These are phyloP conservation scores for Botia almorhae DNA, from an alignment of 2,797 vertebrate species.

Conservation along the genomic window DNA sequence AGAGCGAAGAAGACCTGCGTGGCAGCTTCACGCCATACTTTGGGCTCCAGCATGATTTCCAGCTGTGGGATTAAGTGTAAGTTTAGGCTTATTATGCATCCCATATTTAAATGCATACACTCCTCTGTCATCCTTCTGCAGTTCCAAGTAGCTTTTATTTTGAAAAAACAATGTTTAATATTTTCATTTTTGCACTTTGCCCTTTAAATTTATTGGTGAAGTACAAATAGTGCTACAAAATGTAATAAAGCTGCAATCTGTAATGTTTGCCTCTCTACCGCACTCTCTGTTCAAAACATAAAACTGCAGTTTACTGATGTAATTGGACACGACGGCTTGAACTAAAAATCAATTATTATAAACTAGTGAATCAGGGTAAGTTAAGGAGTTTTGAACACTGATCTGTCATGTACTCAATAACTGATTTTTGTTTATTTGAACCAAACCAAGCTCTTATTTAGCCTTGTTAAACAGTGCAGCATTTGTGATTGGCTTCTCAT, in stretches of 20 bases:
- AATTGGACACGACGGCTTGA: no score
- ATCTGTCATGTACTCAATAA: no score
- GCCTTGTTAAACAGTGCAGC: neutral
- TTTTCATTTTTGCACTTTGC: no score
- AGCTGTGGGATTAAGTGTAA: slow-evolving; percentile 74
- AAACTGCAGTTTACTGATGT: no score
- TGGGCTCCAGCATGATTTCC: slow-evolving; percentile 96
- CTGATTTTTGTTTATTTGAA: neutral
- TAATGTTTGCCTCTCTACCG: no score
- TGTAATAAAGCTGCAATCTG: no score
- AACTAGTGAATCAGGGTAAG: neutral
- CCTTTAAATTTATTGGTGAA: neutral
- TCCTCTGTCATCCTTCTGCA: no score
- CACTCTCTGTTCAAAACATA: no score
- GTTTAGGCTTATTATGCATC: neutral
- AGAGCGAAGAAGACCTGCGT: slow-evolving; percentile 98
- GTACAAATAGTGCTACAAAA: neutral
- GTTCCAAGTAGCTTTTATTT: no score
- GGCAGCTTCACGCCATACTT: slow-evolving; percentile 96
- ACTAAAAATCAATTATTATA: no score
- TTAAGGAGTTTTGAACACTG: no score
- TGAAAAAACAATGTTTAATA: no score
- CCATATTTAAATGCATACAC: neutral
- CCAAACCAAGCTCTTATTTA: neutral
- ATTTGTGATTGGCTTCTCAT: neutral